phyloP scores from a whole-genome alignment of 2,797 vertebrate genomes.

The Sebastes ruberrimus region DNA sequence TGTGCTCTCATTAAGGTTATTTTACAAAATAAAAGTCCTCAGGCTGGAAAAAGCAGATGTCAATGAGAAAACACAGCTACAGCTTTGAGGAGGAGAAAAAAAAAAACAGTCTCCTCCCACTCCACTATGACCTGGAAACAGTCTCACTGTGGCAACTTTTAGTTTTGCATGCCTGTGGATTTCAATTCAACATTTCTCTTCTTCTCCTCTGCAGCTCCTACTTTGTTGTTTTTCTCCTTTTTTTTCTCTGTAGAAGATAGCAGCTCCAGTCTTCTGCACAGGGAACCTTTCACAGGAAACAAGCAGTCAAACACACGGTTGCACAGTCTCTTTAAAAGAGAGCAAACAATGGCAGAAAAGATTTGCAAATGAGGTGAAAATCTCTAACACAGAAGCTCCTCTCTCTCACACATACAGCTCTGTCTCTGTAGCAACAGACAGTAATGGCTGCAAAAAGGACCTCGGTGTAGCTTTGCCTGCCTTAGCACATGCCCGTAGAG shows the following conservation, averaged over 20 bases:
- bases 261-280: neutral
- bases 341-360: neutral
- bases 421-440: conserved; percentile 54
- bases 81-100: conserved; percentile 15
- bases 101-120: conserved; percentile 73
- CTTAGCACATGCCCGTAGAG: conserved; percentile 66
- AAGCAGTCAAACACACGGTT: conserved; percentile 32
- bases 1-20: conserved; percentile 1
- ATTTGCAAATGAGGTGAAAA: conserved; percentile 10
- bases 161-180: conserved; percentile 40
- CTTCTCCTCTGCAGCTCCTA: neutral
- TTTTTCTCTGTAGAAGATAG: neutral
- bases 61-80: neutral
- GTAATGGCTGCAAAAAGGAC: conserved; percentile 76
- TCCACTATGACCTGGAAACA: conserved; percentile 81
- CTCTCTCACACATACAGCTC: conserved; percentile 18
- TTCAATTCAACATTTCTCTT: neutral
- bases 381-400: neutral
- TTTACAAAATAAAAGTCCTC: conserved; percentile 2
- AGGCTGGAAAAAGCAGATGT: conserved; percentile 20
- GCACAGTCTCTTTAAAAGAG: neutral
- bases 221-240: neutral
- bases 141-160: conserved; percentile 66
- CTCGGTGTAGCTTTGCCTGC: conserved; percentile 54
- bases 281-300: conserved; percentile 55